Evolutionary conservation across 2,113 vertebrate species (phyloP), one percentile per base, ranked within the genome.

Genomic region (Aspiorhynchus laticeps): DNA sequence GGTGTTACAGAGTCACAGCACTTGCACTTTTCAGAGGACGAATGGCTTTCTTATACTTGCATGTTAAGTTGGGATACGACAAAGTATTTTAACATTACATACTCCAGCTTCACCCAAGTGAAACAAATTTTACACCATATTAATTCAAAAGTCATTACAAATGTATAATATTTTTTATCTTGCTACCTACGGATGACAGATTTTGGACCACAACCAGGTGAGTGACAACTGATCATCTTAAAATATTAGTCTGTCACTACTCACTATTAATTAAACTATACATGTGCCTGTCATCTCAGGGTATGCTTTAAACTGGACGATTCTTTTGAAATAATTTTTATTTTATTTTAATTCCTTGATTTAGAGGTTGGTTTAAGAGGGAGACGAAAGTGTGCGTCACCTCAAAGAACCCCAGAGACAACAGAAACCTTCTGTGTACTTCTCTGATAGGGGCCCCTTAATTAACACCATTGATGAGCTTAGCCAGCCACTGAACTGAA

Each of bases 391-490:
- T 51, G 65, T 71, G 43, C 1, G 43, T 83, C 80, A 51, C 80
- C 63, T 83, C 43, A 51, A 48, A 83, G 69, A 63, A 33, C 80
- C 80, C 80, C 19, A 10, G 43, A 11, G 41, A 69, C 43, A 83
- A 83, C 43, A 83, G 80, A 43, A 17, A 33, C 17, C 80, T 83
- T 65, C 61, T 71, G 80, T 83, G 80, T 69, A 21, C 11, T 24
- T 65, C 80, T 67, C 63, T 83, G 48, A 71, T 69, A 83, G 41
- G 5, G 63, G 80, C 80, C 63, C 63, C 63, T 83, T 83, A 46
- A 83, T 83, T 83, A 83, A 83, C 80, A 65, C 61, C 80, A 69
- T 67, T 83, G 80, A 83, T 67, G 63, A 33, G 80, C 80, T 83
- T 3, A 67, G 43, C 41, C 41, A 31, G 8, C 8, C n/a, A 67